Evolutionary conservation across 1,140 invertebrate genomes (phyloP).

Genomic region (Aradophagus sp.): DNA sequence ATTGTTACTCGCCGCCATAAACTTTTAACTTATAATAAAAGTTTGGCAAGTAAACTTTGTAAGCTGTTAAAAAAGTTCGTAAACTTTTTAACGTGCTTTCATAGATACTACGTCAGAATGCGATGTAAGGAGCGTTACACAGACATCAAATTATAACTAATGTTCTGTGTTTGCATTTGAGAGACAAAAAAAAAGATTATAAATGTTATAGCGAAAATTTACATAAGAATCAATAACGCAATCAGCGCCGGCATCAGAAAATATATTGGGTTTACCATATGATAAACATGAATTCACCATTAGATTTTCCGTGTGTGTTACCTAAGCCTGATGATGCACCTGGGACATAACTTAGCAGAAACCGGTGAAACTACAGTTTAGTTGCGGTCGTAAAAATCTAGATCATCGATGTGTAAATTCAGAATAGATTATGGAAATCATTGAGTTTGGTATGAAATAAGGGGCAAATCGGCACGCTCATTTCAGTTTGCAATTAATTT

Average conservation of each 20-base stretch:
- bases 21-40: no score
- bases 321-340: constrained; percentile 30
- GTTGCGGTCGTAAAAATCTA: constrained; percentile 21
- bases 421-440: constrained; percentile 34
- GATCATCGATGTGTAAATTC: constrained; percentile 36
- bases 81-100: no score
- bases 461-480: constrained; percentile 7
- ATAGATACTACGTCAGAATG: no score
- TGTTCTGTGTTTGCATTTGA: no score
- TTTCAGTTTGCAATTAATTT: constrained; percentile 30
- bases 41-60: no score
- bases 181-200: neutral
- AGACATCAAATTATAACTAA: no score
- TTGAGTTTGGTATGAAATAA: constrained; percentile 14
- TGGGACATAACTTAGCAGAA: constrained; percentile 24
- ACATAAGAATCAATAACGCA: constrained; percentile 23
- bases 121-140: no score
- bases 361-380: constrained; percentile 35
- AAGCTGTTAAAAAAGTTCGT: no score
- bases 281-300: constrained; percentile 40
- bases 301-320: constrained; percentile 26
- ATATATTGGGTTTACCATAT: constrained; percentile 24
- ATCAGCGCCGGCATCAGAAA: constrained; percentile 20
- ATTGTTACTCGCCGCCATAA: no score
- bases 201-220: constrained; percentile 13